A percentile compares a stretch with the other conserved stretches of the same genome.
Evolutionary conservation across 2,888 invertebrate genomes (phyloP).

Genomic region (Diarsia dahlii): DNA sequence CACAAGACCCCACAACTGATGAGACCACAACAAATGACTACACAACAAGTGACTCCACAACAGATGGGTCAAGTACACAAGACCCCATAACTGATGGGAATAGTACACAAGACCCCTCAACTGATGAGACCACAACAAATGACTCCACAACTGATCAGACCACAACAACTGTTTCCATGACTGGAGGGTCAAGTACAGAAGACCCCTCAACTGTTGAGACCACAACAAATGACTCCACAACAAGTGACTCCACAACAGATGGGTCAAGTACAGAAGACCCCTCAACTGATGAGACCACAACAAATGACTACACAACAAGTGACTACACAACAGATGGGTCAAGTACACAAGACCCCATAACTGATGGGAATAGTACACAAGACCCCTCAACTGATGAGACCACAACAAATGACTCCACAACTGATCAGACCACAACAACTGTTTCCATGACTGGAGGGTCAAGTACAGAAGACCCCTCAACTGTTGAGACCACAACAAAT

Average conservation of each 20-base stretch:
- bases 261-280: not conserved
- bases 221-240: not conserved
- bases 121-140: not conserved
- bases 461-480: no score
- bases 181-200: not conserved
- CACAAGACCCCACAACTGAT: no score
- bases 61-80: not conserved
- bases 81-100: not conserved
- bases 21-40: no score
- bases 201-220: not conserved
- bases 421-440: not conserved
- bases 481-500: no score
- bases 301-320: not conserved
- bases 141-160: not conserved
- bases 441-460: no score
- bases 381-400: not conserved
- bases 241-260: no score
- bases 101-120: constrained; percentile 8
- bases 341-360: not conserved
- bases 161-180: no score
- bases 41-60: no score
- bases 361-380: not conserved
- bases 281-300: not conserved
- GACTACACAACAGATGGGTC: not conserved
- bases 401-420: not conserved